These are phyloP conservation scores for Anguilla japonica DNA, from an alignment of 2,113 vertebrate species.

Conservation along the genomic window DNA sequence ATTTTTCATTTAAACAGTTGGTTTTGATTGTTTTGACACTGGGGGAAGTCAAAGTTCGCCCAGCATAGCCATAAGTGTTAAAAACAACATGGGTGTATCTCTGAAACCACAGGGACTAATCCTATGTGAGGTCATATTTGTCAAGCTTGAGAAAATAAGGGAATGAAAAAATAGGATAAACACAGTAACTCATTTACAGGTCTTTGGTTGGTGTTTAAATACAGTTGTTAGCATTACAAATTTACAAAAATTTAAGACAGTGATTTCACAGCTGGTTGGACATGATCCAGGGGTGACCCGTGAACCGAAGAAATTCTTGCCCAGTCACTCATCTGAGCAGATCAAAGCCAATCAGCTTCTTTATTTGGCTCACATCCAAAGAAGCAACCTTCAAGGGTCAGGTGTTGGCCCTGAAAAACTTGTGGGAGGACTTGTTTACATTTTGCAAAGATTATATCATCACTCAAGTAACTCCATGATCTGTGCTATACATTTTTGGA, in stretches of 20 bases:
- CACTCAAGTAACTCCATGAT: constrained; percentile 1
- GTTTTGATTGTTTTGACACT: constrained; percentile 28
- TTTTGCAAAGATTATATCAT: constrained; percentile 41
- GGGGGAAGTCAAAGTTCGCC: constrained; percentile 42
- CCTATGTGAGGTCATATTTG: constrained; percentile 42
- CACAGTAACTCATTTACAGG: constrained; percentile 27
- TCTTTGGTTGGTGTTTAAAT: constrained; percentile 39
- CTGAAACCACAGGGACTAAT: constrained; percentile 24
- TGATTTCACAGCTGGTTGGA: constrained; percentile 40
- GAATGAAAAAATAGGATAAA: constrained; percentile 36
- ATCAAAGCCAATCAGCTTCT: constrained; percentile 63
- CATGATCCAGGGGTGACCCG: constrained; percentile 34
- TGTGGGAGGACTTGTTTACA: constrained; percentile 44
- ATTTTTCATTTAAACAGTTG: background rate
- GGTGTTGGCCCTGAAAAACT: constrained; percentile 46
- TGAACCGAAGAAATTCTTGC: constrained; percentile 29
- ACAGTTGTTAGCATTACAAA: constrained; percentile 38
- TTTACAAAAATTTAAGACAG: constrained; percentile 37
- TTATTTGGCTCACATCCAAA: constrained; percentile 45
- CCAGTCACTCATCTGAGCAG: constrained; percentile 48
- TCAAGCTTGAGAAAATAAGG: constrained; percentile 42
- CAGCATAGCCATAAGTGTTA: background rate
- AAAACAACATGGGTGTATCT: background rate
- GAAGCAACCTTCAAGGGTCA: constrained; percentile 38
- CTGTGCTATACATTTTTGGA: background rate